Evolutionary conservation across 2,888 invertebrate genomes (phyloP).

Genomic region (Phlogophora meticulosa): DNA sequence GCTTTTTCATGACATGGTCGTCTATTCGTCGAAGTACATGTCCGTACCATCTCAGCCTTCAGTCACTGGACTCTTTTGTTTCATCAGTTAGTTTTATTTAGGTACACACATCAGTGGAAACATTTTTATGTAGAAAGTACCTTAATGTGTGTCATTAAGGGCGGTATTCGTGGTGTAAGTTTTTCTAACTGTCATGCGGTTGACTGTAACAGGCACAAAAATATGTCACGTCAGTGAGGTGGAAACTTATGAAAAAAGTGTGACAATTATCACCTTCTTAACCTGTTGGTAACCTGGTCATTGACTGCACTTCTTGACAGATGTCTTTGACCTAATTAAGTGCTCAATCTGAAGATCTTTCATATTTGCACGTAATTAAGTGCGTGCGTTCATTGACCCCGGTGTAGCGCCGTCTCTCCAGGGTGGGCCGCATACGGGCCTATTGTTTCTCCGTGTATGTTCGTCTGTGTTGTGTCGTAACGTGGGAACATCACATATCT

Average conservation of each 20-base stretch:
- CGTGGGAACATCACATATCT: constrained; percentile 81
- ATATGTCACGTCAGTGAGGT: no score
- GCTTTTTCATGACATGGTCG: no score
- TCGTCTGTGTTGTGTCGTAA: constrained; percentile 70
- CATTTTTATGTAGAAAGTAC: no score
- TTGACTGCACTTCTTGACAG: constrained; percentile 26
- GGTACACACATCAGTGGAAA: no score
- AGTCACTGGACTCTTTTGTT: no score
- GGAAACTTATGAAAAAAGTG: constrained; percentile 6
- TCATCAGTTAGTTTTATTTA: no score
- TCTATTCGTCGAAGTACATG: no score
- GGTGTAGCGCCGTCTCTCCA: constrained; percentile 68
- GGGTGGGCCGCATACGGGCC: constrained; percentile 88
- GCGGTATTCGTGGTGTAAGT: no score
- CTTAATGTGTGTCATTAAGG: no score
- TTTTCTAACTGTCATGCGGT: no score
- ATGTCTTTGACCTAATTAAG: constrained; percentile 61
- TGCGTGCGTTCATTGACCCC: constrained; percentile 78
- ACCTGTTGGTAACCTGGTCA: constrained; percentile 16
- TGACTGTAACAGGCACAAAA: no score
- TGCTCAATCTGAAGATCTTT: constrained; percentile 54
- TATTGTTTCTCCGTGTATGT: constrained; percentile 82
- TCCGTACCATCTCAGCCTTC: no score
- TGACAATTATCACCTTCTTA: neutral
- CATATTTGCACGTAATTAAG: constrained; percentile 71